Evolutionary conservation across 2,797 vertebrate genomes (phyloP), one percentile per base, ranked within the genome.

Genomic region (Gambusia yucatana): DNA sequence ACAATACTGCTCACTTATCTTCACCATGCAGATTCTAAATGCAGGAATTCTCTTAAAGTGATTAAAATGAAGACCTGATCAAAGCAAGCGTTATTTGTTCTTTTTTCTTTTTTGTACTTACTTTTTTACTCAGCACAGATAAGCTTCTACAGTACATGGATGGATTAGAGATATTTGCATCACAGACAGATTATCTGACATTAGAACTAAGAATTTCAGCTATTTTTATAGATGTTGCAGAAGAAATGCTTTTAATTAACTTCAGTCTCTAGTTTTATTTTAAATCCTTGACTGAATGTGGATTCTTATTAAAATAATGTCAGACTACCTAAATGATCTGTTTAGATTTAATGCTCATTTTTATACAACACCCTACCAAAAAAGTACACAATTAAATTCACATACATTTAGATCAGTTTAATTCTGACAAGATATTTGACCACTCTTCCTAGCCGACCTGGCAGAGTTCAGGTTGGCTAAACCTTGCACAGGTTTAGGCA

Each of bases 21-120:
- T 81, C 33, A n/a, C 4, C 33, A 75, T 3, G 22, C 73, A 30
- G 63, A 50, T n/a, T 52, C 2, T 63, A 20, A 83, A 67, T 13
- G 61, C 17, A 30, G 4, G 2, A 76, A 44, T 36, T 67, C 1
- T 3, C 10, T 69, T n/a, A 6, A 43, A 43, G 65, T 69, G 22
- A n/a, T 6, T 43, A 6, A 6, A 39, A 48, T 48, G 33, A 47
- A 76, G 36, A 65, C 25, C 43, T 13, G 43, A 63, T 43, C 22
- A 61, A 44, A 44, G n/a, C n/a, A 41, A 41, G 50, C 39, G 6
- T 3, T 25, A 46, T 65, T 6, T 25, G 3, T 65, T n/a, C n/a
- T 8, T 41, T 48, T 36, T 0, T 0, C 30, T 20, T 4, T 43
- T 67, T 43, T 67, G 3, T 22, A 11, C 17, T 2, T 39, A 22